A percentile compares a stretch with the other conserved stretches of the same genome.
Evolutionary conservation across 2,113 vertebrate species (phyloP).

Genomic region (Neofelis nebulosa): DNA sequence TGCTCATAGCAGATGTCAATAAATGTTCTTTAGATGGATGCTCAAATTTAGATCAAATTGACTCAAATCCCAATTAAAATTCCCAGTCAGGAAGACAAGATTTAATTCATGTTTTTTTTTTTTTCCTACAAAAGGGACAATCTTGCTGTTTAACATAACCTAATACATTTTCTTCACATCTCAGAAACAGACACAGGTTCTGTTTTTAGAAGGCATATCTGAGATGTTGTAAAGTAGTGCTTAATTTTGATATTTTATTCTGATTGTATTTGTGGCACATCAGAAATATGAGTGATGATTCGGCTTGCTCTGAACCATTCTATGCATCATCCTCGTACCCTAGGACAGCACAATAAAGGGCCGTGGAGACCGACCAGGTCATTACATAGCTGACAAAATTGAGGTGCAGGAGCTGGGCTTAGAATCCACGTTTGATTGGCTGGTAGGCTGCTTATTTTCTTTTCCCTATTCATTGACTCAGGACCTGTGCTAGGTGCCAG

Average conservation of each 20-base stretch:
- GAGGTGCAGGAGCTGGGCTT: not conserved
- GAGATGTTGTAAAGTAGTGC: conserved; percentile 62
- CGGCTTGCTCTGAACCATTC: conserved; percentile 43
- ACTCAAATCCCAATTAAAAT: conserved; percentile 76
- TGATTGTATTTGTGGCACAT: conserved; percentile 60
- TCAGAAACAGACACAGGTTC: conserved; percentile 69
- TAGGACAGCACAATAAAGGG: not conserved
- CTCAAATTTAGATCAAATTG: conserved; percentile 72
- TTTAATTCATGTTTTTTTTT: conserved; percentile 59
- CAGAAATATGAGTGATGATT: conserved; percentile 27
- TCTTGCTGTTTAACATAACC: conserved; percentile 75
- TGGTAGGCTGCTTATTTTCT: not conserved
- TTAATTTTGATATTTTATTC: conserved; percentile 66
- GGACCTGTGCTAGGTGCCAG: not conserved
- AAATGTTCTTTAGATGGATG: conserved; percentile 69
- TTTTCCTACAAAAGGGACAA: conserved; percentile 73
- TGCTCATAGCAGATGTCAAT: conserved; percentile 71
- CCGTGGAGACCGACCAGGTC: not conserved
- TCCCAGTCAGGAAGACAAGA: conserved; percentile 57
- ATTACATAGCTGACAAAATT: not conserved
- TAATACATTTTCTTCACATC: conserved; percentile 77
- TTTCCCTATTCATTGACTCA: not conserved
- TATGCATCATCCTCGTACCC: not conserved
- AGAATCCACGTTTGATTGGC: not conserved
- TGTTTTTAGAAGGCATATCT: conserved; percentile 76